Conservation (phyloP, 2,797 vertebrate species). For the Cyclopterus lumpus region DNA sequence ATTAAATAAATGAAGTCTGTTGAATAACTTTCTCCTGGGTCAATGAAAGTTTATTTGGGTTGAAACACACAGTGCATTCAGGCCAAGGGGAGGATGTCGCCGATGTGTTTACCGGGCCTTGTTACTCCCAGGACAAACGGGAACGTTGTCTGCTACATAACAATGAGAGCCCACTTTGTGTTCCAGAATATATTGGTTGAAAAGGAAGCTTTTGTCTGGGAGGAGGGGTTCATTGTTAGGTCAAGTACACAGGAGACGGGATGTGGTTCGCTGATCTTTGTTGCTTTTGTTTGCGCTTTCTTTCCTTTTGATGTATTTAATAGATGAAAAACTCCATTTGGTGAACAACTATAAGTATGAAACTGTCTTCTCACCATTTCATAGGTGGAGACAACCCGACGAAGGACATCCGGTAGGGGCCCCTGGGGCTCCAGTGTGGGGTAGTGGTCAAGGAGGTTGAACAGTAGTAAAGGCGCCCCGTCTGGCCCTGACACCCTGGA, state of each 20-base stretch:
- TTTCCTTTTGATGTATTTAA: slow-evolving; percentile 35
- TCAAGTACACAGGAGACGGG: slow-evolving; percentile 46
- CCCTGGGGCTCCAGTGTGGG: slow-evolving; percentile 93
- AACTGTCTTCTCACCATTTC: slow-evolving; percentile 86
- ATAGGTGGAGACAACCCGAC: slow-evolving; percentile 90
- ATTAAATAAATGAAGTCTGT: slow-evolving; percentile 46
- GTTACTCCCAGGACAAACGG: slow-evolving; percentile 26
- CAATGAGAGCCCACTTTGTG: slow-evolving; percentile 36
- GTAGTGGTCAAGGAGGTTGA: slow-evolving; percentile 91
- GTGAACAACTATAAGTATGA: not conserved
- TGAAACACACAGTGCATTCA: slow-evolving; percentile 32
- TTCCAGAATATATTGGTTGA: slow-evolving; percentile 3
- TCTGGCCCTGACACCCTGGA: slow-evolving; percentile 90
- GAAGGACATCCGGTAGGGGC: slow-evolving; percentile 92
- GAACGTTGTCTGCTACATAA: slow-evolving; percentile 40
- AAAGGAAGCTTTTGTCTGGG: slow-evolving; percentile 51
- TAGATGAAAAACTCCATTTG: slow-evolving; percentile 13
- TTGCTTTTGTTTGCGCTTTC: slow-evolving; percentile 46
- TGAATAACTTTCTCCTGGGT: slow-evolving; percentile 39
- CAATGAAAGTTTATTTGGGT: slow-evolving; percentile 41
- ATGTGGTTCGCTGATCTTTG: slow-evolving; percentile 12
- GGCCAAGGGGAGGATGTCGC: slow-evolving; percentile 51
- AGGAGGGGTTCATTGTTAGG: slow-evolving; percentile 31
- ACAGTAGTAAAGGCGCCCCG: slow-evolving; percentile 86
- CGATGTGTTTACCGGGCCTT: slow-evolving; percentile 27